Base-by-base conservation (phyloP, 2,113 vertebrate species). In the Orycteropus afer region DNA sequence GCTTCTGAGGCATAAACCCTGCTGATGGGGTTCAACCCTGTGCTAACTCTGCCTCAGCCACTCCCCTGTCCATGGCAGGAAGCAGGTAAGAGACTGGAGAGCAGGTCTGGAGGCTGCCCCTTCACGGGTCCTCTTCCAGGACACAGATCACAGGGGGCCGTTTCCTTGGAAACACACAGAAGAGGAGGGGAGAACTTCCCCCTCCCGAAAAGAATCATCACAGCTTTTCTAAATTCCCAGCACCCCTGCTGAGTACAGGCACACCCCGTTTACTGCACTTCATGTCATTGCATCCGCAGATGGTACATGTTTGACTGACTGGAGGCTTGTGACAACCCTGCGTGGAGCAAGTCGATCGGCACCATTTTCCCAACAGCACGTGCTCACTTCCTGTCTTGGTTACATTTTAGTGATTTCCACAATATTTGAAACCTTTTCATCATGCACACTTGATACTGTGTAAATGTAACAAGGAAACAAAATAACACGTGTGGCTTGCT, bases 171-270 rank as follows among this genome's bases (percentile, higher is more conserved):
- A 96, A 93, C 61, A 73, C 5, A 15, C 25, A 82, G 11, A n/a
- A 83, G 40, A 61, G 57, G 27, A 27, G 67, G 4, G n/a, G 23
- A 29, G 42, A 77, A 47, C 47, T 55, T n/a, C 40, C 47, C 40
- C 22, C n/a, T 40, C 45, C 51, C 67, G 57, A 32, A 95, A 91
- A 65, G 23, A 76, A 79, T 22, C 57, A 34, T 37, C 27, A 59
- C 3, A 57, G 53, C 53, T 78, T 93, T 89, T 93, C 67, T 89
- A 71, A 85, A 55, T 78, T 81, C 73, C 40, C 90, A 51, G 22
- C 42, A 53, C 7, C 10, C 20, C 77, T 67, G 42, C 37, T 77
- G 37, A 94, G 82, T 3, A 29, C 81, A n/a, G n/a, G n/a, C n/a
- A n/a, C n/a, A n/a, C n/a, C n/a, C n/a, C n/a, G n/a, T n/a, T n/a